Evolutionary conservation across 2,113 vertebrate genomes (phyloP), one percentile per base, ranked within the genome.

Genomic region (Gnathonemus echidnorhynchus): DNA sequence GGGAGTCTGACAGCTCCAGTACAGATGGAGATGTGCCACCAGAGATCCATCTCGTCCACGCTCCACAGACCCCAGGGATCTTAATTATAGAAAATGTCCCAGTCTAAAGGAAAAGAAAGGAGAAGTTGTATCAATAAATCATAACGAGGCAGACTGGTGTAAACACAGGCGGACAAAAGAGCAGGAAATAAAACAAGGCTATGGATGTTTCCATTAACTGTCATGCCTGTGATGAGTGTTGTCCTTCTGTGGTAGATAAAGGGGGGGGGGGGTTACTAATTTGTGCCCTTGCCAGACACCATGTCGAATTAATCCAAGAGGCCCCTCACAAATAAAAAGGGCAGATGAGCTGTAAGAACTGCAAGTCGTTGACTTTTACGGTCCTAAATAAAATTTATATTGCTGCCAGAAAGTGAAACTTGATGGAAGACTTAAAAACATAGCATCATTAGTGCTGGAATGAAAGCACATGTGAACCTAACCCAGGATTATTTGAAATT

Each of bases 41-140:
- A 93, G 92, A 96, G 95, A 97, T 96, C 96, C 95, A 97, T 96
- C 92, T 93, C 91, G 95, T 94, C 94, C 94, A 93, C 94, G 95
- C 94, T 91, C 91, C 94, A 91, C 89, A 92, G 91, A 94, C 92
- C 94, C 91, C 52, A 66, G 90, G 66, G 93, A 92, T 89, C 95
- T 91, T 58, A 58, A 90, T 89, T 88, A 91, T 90, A 90, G 89
- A 92, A 95, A 92, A 86, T 91, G 93, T 88, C 89, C 74, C 58
- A 85, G 87, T 88, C 80, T 92, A 53, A 39, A 31, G 10, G 50
- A 49, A 39, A n/a, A 53, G 24, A 56, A 27, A 83, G 85, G 93
- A 95, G 39, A 21, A 91, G 90, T 91, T 3, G 86, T 90, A 93
- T 92, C 91, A 93, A 96, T 94, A 94, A 95, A 94, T 92, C 90